Conservation (phyloP, 2,797 vertebrate genomes). For the Semaprochilodus insignis region DNA sequence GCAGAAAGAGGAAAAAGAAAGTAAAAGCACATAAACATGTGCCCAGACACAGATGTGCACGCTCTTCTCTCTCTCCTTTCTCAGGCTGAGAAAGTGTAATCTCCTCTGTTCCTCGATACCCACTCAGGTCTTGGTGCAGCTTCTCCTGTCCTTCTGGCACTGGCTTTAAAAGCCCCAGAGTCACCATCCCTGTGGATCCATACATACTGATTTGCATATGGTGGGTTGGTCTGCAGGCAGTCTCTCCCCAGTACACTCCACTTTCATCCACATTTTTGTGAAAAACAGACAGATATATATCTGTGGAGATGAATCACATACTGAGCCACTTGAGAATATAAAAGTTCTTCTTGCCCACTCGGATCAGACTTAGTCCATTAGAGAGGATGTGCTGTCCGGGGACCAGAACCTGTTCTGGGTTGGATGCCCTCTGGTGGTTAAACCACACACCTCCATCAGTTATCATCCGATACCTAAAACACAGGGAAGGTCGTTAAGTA, state of each 20-base stretch:
- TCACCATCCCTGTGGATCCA: neutral
- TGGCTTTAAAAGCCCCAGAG: neutral
- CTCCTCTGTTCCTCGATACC: neutral
- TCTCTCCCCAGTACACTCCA: neutral
- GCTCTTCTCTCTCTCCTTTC: neutral
- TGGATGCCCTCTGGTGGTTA: slow-evolving; percentile 85
- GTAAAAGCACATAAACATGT: neutral
- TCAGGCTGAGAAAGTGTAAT: too few relatives aligned
- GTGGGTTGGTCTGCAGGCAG: neutral
- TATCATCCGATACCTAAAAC: slow-evolving; percentile 87
- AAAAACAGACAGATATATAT: neutral
- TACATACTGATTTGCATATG: neutral
- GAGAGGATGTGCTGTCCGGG: slow-evolving; percentile 89
- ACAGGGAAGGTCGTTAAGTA: neutral
- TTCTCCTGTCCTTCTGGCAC: neutral
- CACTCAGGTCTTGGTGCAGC: neutral
- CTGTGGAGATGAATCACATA: slow-evolving; percentile 71
- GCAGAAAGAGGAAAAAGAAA: too few relatives aligned
- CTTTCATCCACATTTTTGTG: neutral
- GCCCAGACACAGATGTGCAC: neutral
- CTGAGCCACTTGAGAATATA: slow-evolving; percentile 94
- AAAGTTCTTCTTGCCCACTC: slow-evolving; percentile 93
- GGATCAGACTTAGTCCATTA: slow-evolving; percentile 90
- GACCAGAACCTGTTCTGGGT: slow-evolving; percentile 89
- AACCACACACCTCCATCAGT: slow-evolving; percentile 89